Evolutionary conservation across 2,888 invertebrate species (phyloP), one percentile per base, ranked within the genome.

Genomic region (Eupithecia pulchellata): DNA sequence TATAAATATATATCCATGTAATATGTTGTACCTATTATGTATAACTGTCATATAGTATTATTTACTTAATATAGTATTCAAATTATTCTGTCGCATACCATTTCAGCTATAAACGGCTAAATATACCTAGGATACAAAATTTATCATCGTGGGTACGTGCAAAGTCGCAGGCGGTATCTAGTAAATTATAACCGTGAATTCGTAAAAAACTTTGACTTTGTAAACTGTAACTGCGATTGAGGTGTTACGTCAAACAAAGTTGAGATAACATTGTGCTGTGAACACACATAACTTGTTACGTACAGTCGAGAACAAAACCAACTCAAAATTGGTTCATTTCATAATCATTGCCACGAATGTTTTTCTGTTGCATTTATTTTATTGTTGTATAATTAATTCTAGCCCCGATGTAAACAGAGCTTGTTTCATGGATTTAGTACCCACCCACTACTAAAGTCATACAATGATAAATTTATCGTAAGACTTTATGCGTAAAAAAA

Each of bases 261-360:
- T 58, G 30, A 67, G 82, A 81, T 82, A 82, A 77, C 81, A 81
- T 80, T 82, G 78, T 80, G 66, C 5, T 72, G 47, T 62, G 57
- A 68, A 55, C 64, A 32, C 27, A 32, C 62, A 57, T 34, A 11
- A 32, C 52, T 42, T 68, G 65, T 66, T 39, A 65, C 34, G 64
- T 73, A 75, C 73, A 64, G 52, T 67, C 58, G 30, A 4, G 11
- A 13, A 34, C 57, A 71, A 13, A 61, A 61, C 13, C 25, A 20
- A n/a, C 32, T 32, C 9, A n/a, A 32, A 32, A 60, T 30, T 30
- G 13, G 30, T 30, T 58, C 4, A 55, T 55, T 14, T 20, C 14
- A 29, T 29, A 57, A 57, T 47, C 17, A 57, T 17, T 39, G n/a
- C 17, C 17, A 52, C 25, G 25, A 25, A 52, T 52, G 11, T 52